Evolutionary conservation across 2,888 invertebrate species (phyloP).

Genomic region (Leucoma salicis): DNA sequence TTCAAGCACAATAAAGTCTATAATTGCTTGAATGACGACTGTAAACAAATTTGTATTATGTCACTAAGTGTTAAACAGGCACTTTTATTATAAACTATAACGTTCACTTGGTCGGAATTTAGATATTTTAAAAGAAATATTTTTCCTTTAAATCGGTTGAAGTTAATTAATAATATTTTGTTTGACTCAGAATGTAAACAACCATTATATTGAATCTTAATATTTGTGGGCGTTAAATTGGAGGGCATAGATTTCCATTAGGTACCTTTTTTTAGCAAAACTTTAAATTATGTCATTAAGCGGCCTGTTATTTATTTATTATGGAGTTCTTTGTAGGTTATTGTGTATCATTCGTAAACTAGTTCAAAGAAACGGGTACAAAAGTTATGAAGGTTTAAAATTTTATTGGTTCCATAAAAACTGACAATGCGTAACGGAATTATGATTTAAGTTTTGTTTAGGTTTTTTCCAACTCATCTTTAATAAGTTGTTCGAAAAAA

Average conservation of each 20-base stretch:
- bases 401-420: slow-evolving; percentile 32
- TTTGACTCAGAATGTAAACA: slow-evolving; percentile 56
- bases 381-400: slow-evolving; percentile 24
- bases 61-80: slow-evolving; percentile 22
- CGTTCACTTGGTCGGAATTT: slow-evolving; percentile 40
- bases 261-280: slow-evolving; percentile 33
- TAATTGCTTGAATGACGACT: slow-evolving; percentile 9
- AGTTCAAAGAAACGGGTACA: slow-evolving; percentile 19
- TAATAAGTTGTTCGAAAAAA: too few species aligned
- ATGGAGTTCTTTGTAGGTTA: slow-evolving; percentile 27
- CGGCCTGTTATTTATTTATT: slow-evolving; percentile 32
- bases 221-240: slow-evolving; percentile 30
- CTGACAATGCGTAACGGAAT: slow-evolving; percentile 14
- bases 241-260: slow-evolving; percentile 48
- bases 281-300: slow-evolving; percentile 46
- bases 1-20: slow-evolving; percentile 4
- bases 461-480: background rate
- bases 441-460: slow-evolving; percentile 10
- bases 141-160: slow-evolving; percentile 64
- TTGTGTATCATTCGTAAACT: slow-evolving; percentile 20
- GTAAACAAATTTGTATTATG: slow-evolving; percentile 12
- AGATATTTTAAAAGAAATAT: slow-evolving; percentile 61
- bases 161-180: slow-evolving; percentile 73
- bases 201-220: slow-evolving; percentile 36
- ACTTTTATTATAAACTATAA: slow-evolving; percentile 26